Evolutionary conservation across 2,797 vertebrate genomes (phyloP).

Genomic region (Myotis findleyi): DNA sequence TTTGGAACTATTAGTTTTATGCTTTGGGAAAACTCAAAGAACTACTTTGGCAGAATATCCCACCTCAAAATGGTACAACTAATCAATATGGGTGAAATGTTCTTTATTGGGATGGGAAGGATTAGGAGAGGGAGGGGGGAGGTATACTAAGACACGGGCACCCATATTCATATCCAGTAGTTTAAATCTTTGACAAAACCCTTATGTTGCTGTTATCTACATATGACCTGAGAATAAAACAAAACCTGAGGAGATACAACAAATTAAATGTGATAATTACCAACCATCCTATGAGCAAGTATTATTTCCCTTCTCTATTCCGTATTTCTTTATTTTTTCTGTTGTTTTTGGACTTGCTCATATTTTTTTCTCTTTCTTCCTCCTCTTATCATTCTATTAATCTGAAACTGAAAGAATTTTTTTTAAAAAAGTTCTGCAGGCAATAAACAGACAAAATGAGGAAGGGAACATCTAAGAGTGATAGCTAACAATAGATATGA

Average conservation of each 20-base stretch:
- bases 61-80: neutral
- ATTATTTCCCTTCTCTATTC: neutral
- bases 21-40: neutral
- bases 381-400: neutral
- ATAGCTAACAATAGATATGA: neutral
- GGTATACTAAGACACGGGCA: neutral
- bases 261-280: neutral
- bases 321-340: conserved; percentile 4
- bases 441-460: neutral
- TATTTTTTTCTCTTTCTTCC: neutral
- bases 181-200: neutral
- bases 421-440: neutral
- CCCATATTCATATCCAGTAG: neutral
- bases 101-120: neutral
- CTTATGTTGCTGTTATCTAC: neutral
- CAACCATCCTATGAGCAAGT: neutral
- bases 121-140: neutral
- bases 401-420: neutral
- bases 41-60: neutral
- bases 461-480: neutral
- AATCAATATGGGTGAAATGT: neutral
- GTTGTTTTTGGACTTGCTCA: neutral
- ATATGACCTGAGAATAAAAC: neutral
- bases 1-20: neutral
- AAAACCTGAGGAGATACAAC: neutral